A percentile compares a stretch with the other conserved stretches of the same genome.
Conservation (phyloP, 2,888 invertebrate species). For the Volucella bombylans region DNA sequence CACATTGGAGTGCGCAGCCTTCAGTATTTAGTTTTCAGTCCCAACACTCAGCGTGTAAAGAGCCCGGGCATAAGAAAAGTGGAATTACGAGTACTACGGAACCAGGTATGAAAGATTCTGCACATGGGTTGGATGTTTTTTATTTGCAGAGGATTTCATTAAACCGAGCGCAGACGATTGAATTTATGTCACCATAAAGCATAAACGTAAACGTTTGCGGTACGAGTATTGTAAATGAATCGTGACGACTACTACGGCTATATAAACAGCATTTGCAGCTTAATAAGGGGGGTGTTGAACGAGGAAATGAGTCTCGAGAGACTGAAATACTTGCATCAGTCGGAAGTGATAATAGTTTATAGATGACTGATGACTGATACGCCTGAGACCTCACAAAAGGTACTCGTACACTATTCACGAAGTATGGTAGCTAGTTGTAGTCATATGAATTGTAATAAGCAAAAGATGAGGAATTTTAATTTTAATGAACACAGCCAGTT, state of each 20-base stretch:
- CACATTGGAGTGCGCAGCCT: not conserved
- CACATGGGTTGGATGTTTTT: conserved; percentile 26
- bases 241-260: conserved; percentile 50
- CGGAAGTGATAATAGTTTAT: conserved; percentile 36
- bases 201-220: conserved; percentile 66
- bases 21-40: no score
- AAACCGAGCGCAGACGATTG: conserved; percentile 42
- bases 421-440: conserved; percentile 41
- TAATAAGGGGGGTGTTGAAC: conserved; percentile 24
- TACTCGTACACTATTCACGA: conserved; percentile 2
- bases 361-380: conserved; percentile 29
- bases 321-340: not conserved
- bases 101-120: conserved; percentile 19
- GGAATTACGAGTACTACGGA: not conserved
- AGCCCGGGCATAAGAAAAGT: not conserved
- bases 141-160: conserved; percentile 13
- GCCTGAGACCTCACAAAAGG: not conserved
- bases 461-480: conserved; percentile 36
- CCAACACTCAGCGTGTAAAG: not conserved
- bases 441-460: conserved; percentile 33
- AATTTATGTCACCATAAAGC: conserved; percentile 68
- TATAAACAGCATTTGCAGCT: conserved; percentile 42
- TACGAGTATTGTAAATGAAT: conserved; percentile 45
- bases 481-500: conserved; percentile 9
- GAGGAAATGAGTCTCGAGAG: not conserved